A percentile compares a stretch with the other conserved stretches of the same genome.
Evolutionary conservation across 2,797 vertebrate genomes (phyloP).

Genomic region (Lerista edwardsae): DNA sequence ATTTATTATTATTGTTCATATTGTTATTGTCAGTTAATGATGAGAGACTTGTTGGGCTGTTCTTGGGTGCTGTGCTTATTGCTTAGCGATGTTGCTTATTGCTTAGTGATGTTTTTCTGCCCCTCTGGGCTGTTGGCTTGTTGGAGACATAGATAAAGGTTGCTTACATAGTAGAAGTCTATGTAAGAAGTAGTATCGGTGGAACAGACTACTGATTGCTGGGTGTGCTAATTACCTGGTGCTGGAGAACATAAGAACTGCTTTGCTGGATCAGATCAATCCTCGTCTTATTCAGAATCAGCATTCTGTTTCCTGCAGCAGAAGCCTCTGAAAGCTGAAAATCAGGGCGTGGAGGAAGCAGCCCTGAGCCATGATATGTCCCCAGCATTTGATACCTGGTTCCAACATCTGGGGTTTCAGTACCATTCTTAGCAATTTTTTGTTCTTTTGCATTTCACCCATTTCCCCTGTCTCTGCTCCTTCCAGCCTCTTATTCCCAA

Average conservation of each 20-base stretch:
- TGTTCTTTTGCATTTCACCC: neutral
- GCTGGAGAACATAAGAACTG: neutral
- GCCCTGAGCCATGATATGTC: neutral
- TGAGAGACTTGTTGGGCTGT: neutral
- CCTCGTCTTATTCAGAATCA: neutral
- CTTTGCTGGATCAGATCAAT: neutral
- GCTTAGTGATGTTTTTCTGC: neutral
- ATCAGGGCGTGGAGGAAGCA: neutral
- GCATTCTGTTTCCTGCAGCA: neutral
- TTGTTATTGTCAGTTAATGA: too few relatives aligned
- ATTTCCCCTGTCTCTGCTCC: neutral
- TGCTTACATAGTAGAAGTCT: neutral
- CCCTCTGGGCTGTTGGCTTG: neutral
- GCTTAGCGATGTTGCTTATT: neutral
- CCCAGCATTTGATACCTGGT: neutral
- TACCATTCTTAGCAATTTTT: too few relatives aligned
- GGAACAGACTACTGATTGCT: neutral
- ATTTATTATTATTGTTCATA: too few relatives aligned
- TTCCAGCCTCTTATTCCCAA: neutral
- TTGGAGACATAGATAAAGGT: neutral
- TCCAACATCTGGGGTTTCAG: neutral
- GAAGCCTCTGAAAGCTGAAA: neutral
- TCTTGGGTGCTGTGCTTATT: neutral
- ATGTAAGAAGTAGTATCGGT: too few relatives aligned
- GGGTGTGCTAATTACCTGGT: neutral